Evolutionary conservation across 1,140 invertebrate genomes (phyloP), one percentile per base, ranked within the genome.

Genomic region (Lerema accius): DNA sequence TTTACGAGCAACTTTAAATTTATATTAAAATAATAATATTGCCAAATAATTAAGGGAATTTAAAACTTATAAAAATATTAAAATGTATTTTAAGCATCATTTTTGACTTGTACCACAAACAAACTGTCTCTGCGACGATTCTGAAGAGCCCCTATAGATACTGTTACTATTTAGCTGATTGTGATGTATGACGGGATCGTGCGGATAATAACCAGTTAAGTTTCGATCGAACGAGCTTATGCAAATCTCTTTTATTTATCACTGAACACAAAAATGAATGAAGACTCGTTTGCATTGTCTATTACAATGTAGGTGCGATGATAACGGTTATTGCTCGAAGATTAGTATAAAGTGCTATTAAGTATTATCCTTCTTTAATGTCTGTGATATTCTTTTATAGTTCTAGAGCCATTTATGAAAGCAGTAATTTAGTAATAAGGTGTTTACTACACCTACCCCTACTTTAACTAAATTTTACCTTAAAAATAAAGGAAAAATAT

Each of bases 131-230:
- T 65, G 53, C 66, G 72, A 69, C 67, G 71, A 73, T 71, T 70
- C 63, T 67, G 73, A 67, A 75, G 60, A 69, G 67, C 67, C 63
- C 45, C 55, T 69, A 28, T 23, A 49, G 62, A 58, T 71, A 72
- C 56, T 59, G 56, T 59, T 68, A 76, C 71, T 70, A 76, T 78
- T 78, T 76, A 73, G 67, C 67, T 84, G 80, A 82, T 84, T 81
- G 78, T 82, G 72, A 82, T 82, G 72, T 80, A 84, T 78, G 74
- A 76, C 61, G 40, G 66, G 48, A 58, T 70, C 72, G 67, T 69
- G 75, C 63, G 59, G 65, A 74, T 76, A 74, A 76, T 73, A 71
- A 72, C 69, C 68, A 65, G 65, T 63, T 71, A 68, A 69, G 61
- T 74, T 71, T 67, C 65, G 45, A 67, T 63, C 67, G 64, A 71